Conservation (phyloP, 2,797 vertebrate species). For the Anguilla pacifica region DNA sequence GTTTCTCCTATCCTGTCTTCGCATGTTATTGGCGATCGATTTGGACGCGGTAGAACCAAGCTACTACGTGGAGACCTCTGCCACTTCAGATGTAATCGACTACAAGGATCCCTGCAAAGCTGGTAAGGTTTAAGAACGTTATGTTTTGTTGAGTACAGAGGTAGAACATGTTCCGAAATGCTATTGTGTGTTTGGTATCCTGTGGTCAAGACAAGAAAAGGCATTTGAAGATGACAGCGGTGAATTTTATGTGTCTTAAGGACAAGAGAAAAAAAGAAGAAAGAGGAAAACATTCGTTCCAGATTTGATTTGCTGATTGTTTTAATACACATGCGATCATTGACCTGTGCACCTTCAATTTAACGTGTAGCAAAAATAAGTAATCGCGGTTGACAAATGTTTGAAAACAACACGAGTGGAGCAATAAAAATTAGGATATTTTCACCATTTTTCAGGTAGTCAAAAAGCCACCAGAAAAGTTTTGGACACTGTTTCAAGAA, state of each 20-base stretch:
- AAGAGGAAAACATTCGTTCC: constrained; percentile 48
- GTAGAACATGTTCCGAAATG: constrained; percentile 68
- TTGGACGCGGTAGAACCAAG: constrained; percentile 73
- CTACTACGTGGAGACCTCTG: constrained; percentile 73
- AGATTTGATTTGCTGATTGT: constrained; percentile 42
- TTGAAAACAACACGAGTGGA: background rate
- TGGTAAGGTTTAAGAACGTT: constrained; percentile 68
- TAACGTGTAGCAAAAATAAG: background rate
- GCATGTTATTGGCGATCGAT: constrained; percentile 69
- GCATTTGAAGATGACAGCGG: constrained; percentile 69
- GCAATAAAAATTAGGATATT: background rate
- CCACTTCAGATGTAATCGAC: constrained; percentile 76
- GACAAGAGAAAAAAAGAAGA: constrained; percentile 4
- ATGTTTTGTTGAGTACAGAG: constrained; percentile 44
- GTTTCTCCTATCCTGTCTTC: constrained; percentile 71
- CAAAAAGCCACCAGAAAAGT: constrained; percentile 35
- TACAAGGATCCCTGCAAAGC: constrained; percentile 85
- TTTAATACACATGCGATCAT: constrained; percentile 39
- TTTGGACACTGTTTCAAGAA: constrained; percentile 28
- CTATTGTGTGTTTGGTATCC: constrained; percentile 49
- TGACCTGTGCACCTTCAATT: background rate
- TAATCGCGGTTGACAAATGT: constrained; percentile 4
- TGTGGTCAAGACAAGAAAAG: constrained; percentile 31
- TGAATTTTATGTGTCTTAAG: constrained; percentile 27
- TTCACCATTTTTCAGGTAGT: constrained; percentile 4